Base-by-base conservation (phyloP, 2,797 vertebrate species). In the Labroides dimidiatus region DNA sequence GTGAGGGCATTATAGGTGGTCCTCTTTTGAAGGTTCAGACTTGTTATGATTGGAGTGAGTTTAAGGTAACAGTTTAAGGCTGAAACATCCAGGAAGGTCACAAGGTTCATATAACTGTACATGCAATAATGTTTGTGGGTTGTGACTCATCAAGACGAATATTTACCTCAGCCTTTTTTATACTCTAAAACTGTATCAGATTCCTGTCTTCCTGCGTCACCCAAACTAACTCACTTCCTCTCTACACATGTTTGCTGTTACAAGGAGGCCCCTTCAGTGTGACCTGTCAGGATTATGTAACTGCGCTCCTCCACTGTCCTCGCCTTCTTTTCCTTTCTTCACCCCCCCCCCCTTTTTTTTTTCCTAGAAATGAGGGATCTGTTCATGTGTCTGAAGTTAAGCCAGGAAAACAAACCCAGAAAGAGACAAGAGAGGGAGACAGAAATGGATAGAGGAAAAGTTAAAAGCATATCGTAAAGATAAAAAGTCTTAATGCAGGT, bases 321-420 rank as follows among this genome's bases (percentile, higher is more conserved):
- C 76, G 43, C 65, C 54, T 66, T 59, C 36, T 55, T 56, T 64
- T 15, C 19, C 59, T 53, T 66, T 58, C 64, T 56, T 37, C 59
- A 10, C 41, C 23, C 21, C 45, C 45, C n/a, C 61, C n/a, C n/a
- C n/a, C n/a, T n/a, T n/a, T n/a, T n/a, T 75, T 75, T 57, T 82
- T 87, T 77, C 80, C 62, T 69, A 82, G 80, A 85, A 78, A 79
- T 39, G 44, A 58, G 60, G 24, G 42, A 72, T 82, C 71, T 51
- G 74, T 65, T 63, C 50, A 13, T 58, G 64, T 70, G 69, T 80
- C 30, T 27, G 2, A 53, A 51, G 47, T 17, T 12, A 52, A 59
- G 48, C 48, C 48, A 49, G 17, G 19, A 56, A 21, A 30, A 50
- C 19, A 52, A 36, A 41, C 13, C 36, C 16, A 48, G 58, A 57